Conservation (phyloP, 2,113 vertebrate genomes). For the Zosterops pallidus region DNA sequence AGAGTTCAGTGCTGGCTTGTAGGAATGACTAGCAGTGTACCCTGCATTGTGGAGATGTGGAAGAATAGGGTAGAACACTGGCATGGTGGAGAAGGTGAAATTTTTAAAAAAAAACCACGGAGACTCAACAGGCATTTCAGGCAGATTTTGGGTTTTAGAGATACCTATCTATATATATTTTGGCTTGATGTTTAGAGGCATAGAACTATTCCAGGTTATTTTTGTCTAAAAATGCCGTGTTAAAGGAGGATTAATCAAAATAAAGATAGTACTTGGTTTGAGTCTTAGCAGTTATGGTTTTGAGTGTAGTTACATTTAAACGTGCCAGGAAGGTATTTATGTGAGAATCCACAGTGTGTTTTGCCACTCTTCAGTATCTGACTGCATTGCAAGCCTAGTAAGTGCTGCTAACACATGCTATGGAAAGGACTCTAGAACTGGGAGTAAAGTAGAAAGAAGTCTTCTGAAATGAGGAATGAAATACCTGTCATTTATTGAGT, state of each 20-base stretch:
- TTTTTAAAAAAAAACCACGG: rapidly evolving
- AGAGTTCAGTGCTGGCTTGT: background rate
- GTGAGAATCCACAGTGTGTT: background rate
- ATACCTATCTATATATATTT: background rate
- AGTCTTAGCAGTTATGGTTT: background rate
- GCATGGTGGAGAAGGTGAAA: background rate
- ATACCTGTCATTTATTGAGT: background rate
- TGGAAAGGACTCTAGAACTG: background rate
- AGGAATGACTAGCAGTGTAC: background rate
- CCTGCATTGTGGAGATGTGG: background rate
- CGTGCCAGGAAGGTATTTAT: background rate
- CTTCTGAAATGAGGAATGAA: background rate
- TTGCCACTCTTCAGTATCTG: background rate
- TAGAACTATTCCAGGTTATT: background rate
- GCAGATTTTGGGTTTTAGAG: background rate
- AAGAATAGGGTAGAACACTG: background rate
- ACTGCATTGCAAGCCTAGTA: background rate
- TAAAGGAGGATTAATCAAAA: background rate
- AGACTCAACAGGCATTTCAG: background rate
- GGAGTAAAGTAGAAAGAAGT: background rate
- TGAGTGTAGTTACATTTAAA: background rate
- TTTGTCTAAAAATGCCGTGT: background rate
- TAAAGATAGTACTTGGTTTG: background rate
- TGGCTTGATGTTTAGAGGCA: background rate
- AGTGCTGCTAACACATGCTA: background rate